A percentile compares a stretch with the other conserved stretches of the same genome.
Conservation (phyloP, 2,113 vertebrate species). For the Malurus alboscapulatus region DNA sequence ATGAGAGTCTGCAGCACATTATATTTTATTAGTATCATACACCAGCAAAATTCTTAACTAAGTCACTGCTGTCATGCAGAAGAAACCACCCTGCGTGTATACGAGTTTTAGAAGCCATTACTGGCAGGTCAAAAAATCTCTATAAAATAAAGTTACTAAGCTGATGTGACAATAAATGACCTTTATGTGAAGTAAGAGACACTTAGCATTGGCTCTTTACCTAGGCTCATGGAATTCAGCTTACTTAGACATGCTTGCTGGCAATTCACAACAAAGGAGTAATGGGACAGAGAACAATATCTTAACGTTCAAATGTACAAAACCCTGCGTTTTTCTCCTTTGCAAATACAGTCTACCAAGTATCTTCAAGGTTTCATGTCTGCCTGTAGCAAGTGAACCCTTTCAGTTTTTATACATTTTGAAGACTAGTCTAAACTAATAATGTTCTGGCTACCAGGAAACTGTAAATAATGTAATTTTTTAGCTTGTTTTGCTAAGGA, state of each 20-base stretch:
- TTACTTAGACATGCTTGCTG: not conserved
- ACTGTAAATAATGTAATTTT: not conserved
- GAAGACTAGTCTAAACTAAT: not conserved
- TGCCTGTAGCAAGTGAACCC: not conserved
- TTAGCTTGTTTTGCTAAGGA: not conserved
- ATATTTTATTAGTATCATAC: conserved; percentile 33
- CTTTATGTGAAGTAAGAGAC: not conserved
- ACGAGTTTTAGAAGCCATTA: not conserved
- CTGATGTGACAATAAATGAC: not conserved
- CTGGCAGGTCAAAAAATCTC: not conserved
- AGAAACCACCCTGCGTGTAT: not conserved
- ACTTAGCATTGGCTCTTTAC: not conserved
- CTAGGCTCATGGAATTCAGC: not conserved
- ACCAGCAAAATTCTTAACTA: conserved; percentile 18
- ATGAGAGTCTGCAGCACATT: conserved; percentile 13
- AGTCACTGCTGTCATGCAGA: not conserved
- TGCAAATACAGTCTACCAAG: not conserved
- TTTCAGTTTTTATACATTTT: not conserved
- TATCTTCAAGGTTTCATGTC: not conserved
- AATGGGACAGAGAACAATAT: not conserved
- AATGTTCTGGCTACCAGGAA: not conserved
- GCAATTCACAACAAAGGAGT: not conserved
- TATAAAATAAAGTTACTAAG: not conserved
- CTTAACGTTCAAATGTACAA: not conserved
- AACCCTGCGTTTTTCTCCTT: not conserved